Evolutionary conservation across 2,113 vertebrate species (phyloP).

Genomic region (Neofelis nebulosa): DNA sequence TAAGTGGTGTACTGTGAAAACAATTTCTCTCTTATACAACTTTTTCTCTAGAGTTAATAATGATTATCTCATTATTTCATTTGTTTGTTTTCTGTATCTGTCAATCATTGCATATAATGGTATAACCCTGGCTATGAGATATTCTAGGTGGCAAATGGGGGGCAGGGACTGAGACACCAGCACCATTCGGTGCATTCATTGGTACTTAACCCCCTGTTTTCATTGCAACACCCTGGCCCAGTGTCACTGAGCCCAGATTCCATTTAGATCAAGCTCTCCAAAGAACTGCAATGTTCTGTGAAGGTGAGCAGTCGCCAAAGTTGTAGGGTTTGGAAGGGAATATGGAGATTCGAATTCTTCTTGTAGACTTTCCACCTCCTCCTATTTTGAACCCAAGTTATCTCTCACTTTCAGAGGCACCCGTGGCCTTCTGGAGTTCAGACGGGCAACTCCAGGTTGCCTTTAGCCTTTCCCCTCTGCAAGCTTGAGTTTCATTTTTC

Average conservation of each 20-base stretch:
- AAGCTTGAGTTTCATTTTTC: neutral
- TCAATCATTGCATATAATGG: neutral
- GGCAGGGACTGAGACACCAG: neutral
- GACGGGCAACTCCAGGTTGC: neutral
- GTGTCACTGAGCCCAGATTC: neutral
- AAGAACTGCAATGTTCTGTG: neutral
- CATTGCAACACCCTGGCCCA: neutral
- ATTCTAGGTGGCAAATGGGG: neutral
- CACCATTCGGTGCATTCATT: neutral
- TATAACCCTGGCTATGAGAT: neutral
- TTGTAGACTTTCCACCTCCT: neutral
- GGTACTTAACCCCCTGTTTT: neutral
- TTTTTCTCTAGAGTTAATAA: neutral
- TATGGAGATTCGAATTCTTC: neutral
- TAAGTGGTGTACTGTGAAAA: neutral
- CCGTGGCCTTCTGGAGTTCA: neutral
- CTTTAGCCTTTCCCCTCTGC: neutral
- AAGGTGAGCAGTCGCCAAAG: neutral
- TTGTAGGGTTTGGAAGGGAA: fast-evolving
- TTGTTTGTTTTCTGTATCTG: neutral
- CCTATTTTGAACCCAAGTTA: neutral
- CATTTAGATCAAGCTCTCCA: neutral
- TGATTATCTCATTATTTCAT: neutral
- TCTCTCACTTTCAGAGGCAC: neutral
- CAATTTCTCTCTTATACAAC: neutral